Percentiles rank a stretch among this genome's conserved stretches.
Evolutionary conservation across 2,888 invertebrate genomes (phyloP).

Genomic region (Gerris lacustris): DNA sequence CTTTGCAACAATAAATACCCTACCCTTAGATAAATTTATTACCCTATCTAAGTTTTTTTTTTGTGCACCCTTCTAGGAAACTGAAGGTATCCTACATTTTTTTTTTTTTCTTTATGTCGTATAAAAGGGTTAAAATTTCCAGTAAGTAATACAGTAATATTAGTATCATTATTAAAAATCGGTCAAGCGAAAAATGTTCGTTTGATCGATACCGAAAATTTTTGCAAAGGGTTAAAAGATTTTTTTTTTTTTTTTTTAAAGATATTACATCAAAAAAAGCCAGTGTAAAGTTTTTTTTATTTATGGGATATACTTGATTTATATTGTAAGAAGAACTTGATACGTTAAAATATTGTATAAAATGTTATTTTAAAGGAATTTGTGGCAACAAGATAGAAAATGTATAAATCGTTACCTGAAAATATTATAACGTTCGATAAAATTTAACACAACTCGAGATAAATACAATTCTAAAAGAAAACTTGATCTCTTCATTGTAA

Average conservation of each 20-base stretch:
- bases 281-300: no score
- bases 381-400: no score
- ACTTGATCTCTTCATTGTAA: no score
- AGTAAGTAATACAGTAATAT: neutral
- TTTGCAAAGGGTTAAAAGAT: neutral
- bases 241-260: neutral
- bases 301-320: no score
- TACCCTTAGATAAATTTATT: slow-evolving; percentile 3
- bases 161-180: neutral
- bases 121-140: neutral
- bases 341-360: no score
- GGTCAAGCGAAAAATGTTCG: slow-evolving; percentile 3
- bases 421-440: no score
- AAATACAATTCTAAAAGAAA: no score
- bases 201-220: neutral
- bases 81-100: neutral
- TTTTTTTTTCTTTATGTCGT: neutral
- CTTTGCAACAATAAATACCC: neutral
- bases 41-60: neutral
- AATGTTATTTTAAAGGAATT: no score
- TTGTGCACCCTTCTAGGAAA: neutral
- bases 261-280: neutral
- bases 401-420: no score
- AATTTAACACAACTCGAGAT: no score
- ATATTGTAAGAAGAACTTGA: no score